Conservation (phyloP, 2,113 vertebrate genomes). For the Naja naja region DNA sequence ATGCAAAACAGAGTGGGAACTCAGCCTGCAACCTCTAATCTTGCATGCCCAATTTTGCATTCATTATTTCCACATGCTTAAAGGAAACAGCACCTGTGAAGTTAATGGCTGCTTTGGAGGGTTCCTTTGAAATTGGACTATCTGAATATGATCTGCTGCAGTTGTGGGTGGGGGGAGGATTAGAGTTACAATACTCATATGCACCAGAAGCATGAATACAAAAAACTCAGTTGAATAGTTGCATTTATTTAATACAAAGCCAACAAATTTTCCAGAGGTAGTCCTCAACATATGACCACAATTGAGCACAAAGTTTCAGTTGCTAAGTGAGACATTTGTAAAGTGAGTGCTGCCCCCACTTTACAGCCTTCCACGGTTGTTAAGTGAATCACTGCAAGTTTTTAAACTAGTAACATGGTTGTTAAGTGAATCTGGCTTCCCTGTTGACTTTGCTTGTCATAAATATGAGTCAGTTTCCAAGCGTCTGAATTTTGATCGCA, state of each 20-base stretch:
- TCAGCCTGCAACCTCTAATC: constrained; percentile 25
- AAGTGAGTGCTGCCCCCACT: no score
- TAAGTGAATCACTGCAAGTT: no score
- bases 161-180: not conserved
- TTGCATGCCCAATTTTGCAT: constrained; percentile 24
- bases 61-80: constrained; percentile 28
- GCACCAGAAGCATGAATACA: not conserved
- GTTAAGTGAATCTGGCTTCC: no score
- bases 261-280: not conserved
- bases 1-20: constrained; percentile 11
- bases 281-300: not conserved
- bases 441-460: no score
- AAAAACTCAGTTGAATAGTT: not conserved
- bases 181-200: not conserved
- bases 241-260: not conserved
- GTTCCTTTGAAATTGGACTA: constrained; percentile 23
- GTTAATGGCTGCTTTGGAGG: constrained; percentile 13
- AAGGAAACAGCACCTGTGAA: constrained; percentile 27
- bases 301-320: not conserved
- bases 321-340: no score
- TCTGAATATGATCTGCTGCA: constrained; percentile 20
- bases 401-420: no score
- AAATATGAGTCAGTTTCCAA: no score
- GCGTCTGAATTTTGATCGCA: no score
- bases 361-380: no score